These are phyloP conservation scores for Probaryconus sp. DNA, from an alignment of 1,140 invertebrate genomes.

Conservation along the genomic window DNA sequence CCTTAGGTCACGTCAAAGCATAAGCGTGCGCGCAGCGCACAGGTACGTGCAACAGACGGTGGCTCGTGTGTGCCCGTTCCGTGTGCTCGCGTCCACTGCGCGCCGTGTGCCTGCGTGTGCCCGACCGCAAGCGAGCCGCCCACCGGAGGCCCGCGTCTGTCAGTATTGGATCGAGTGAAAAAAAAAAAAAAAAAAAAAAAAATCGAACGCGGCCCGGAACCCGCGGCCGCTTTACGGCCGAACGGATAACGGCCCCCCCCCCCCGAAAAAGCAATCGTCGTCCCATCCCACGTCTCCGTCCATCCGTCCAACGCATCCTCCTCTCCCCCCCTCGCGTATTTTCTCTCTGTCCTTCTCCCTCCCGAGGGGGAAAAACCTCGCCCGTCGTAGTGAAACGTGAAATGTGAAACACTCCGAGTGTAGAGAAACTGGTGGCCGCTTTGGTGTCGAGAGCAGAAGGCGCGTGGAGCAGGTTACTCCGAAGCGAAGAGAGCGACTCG, in stretches of 20 bases:
- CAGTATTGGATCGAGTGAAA: not conserved
- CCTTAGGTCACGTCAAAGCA: constrained; percentile 48
- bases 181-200: too few species aligned
- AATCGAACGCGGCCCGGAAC: too few species aligned
- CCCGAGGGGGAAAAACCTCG: not conserved
- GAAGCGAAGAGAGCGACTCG: not conserved
- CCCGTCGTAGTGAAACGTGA: not conserved
- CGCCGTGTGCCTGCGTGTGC: constrained; percentile 28
- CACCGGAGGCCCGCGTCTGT: not conserved
- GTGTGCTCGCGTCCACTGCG: constrained; percentile 41
- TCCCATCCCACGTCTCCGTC: too few species aligned
- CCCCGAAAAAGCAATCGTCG: not conserved
- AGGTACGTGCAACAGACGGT: constrained; percentile 38
- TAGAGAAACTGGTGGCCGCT: too few species aligned
- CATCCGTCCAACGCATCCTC: not conserved
- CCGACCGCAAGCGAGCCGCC: constrained; percentile 1
- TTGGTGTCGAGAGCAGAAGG: not conserved
- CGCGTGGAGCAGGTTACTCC: not conserved
- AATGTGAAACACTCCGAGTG: too few species aligned
- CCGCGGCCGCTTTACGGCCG: too few species aligned
- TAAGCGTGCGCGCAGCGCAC: constrained; percentile 38
- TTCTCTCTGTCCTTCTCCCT: constrained; percentile 31
- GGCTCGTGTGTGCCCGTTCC: constrained; percentile 40
- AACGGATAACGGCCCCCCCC: too few species aligned
- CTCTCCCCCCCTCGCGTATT: constrained; percentile 13